Evolutionary conservation across 2,888 invertebrate species (phyloP), one percentile per base, ranked within the genome.

Genomic region (Ectemnius cavifrons): DNA sequence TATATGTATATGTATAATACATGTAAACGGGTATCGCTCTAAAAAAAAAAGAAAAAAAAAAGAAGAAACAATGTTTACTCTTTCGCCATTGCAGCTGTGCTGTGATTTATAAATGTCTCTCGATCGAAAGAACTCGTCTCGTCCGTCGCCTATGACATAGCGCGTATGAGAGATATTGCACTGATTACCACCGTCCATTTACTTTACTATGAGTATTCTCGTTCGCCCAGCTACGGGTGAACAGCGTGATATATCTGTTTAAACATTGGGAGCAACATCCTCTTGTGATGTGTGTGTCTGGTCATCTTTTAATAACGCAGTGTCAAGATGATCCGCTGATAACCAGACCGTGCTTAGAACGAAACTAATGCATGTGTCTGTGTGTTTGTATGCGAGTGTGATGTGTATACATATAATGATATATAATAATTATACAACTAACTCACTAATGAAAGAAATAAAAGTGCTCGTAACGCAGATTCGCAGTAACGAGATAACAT

Each of bases 291-390:
- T 23, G 23, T 23, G 0, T 23, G 23, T 23, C 23, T 23, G 23
- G 23, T 23, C 23, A 23, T 23, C 23, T 23, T 23, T 23, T 2
- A 23, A 23, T 23, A 23, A 23, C 23, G 3, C 23, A 23, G 23
- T 23, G 3, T 2, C 49, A 57, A 11, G n/a, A 69, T 18, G 58
- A 80, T 78, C 80, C 20, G 73, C 66, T 80, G 81, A 81, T 81
- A 82, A 82, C 73, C 73, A 65, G 56, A 16, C 72, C 62, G 69
- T 69, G 57, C 56, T 69, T 64, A 20, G 49, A 71, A 71, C 52
- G 6, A 52, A 52, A 52, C 16, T 52, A 16, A 14, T 16, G 11
- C n/a, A 16, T 11, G n/a, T 52, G 5, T 52, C 1, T 37, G 8
- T 37, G 37, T 37, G 8, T 37, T 1, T 37, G 37, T 37, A 6